These are phyloP conservation scores for Apodemia mormo DNA, from an alignment of 2,888 invertebrate genomes.

Conservation along the genomic window DNA sequence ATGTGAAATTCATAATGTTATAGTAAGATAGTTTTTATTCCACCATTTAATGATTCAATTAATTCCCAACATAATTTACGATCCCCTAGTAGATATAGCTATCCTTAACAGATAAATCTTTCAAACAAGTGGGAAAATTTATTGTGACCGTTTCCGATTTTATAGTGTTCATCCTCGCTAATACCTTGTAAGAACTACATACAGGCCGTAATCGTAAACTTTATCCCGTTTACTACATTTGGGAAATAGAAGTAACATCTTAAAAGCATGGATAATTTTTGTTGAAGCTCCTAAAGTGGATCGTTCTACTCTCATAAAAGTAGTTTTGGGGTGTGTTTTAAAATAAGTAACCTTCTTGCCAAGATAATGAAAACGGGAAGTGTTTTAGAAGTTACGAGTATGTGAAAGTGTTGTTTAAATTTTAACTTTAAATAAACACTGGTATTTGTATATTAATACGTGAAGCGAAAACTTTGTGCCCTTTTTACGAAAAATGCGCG, in stretches of 20 bases:
- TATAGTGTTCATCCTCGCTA: conserved; percentile 57
- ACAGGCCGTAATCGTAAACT: conserved; percentile 59
- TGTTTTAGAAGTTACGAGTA: neutral
- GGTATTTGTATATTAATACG: no score
- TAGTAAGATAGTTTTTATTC: conserved; percentile 18
- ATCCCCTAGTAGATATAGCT: conserved; percentile 4
- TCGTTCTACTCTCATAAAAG: conserved; percentile 15
- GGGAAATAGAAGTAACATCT: conserved; percentile 54
- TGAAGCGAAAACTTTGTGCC: no score
- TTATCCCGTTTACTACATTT: conserved; percentile 55
- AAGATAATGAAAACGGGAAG: conserved; percentile 7
- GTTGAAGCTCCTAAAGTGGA: conserved; percentile 35
- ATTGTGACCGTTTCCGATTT: conserved; percentile 56
- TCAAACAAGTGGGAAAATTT: conserved; percentile 40
- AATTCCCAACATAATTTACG: conserved; percentile 19
- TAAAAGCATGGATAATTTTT: conserved; percentile 43
- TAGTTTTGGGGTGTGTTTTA: conserved; percentile 8
- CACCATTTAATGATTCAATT: conserved; percentile 23
- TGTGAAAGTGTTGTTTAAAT: neutral
- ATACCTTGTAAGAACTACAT: conserved; percentile 52
- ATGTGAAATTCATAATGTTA: neutral
- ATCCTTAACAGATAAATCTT: conserved; percentile 29
- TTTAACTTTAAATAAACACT: neutral
- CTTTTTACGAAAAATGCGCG: no score
- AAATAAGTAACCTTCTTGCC: neutral